A percentile compares a stretch with the other conserved stretches of the same genome.
phyloP scores from a whole-genome alignment of 2,888 invertebrate species.

The Petrolisthes cinctipes region DNA sequence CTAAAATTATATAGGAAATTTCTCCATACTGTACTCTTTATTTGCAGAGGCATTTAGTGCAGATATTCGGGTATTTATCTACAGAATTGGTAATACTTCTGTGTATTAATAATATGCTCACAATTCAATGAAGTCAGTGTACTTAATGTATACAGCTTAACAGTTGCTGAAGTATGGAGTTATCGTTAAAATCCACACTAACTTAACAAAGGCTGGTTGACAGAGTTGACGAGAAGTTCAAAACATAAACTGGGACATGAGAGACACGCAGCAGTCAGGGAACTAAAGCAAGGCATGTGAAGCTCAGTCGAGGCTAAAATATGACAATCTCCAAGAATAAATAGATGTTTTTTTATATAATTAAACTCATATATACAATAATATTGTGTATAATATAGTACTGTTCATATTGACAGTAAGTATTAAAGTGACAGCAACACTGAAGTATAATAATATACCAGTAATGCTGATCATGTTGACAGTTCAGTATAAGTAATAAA shows the following conservation, averaged over 20 bases:
- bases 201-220: constrained; percentile 35
- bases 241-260: constrained; percentile 38
- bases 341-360: constrained; percentile 36
- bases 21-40: neutral
- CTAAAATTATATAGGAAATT: too few species aligned
- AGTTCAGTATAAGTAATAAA: constrained; percentile 30
- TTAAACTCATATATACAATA: constrained; percentile 54
- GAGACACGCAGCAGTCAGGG: constrained; percentile 55
- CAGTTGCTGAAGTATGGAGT: neutral
- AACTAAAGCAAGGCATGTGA: constrained; percentile 37
- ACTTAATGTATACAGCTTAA: too few species aligned
- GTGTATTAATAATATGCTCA: neutral
- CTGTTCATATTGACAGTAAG: constrained; percentile 38
- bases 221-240: constrained; percentile 36
- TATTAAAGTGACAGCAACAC: constrained; percentile 41
- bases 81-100: neutral
- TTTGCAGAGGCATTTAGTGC: neutral
- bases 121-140: too few species aligned
- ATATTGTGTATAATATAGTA: constrained; percentile 28
- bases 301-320: constrained; percentile 10
- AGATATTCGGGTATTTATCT: neutral
- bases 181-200: neutral
- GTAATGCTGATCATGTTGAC: constrained; percentile 5
- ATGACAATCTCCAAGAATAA: constrained; percentile 27
- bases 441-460: too few species aligned